These are phyloP conservation scores for Hippocampus abdominalis DNA, from an alignment of 2,113 vertebrate species.

Conservation along the genomic window DNA sequence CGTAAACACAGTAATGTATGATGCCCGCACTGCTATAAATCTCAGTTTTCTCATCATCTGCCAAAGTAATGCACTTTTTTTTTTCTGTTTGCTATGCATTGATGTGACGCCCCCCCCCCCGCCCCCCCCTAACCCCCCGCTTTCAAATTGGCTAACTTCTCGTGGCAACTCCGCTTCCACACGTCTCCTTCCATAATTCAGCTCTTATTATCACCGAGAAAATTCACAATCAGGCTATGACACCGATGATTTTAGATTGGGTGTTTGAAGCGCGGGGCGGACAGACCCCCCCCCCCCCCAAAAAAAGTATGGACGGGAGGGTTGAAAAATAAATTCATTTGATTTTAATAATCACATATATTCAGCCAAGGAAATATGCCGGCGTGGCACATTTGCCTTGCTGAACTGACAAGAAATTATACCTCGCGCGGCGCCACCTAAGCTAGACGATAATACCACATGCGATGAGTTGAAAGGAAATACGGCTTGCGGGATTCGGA, in stretches of 20 bases:
- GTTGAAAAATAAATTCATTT: constrained; percentile 10
- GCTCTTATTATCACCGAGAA: constrained; percentile 42
- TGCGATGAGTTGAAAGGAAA: constrained; percentile 56
- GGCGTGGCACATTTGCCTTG: constrained; percentile 70
- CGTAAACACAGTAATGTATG: constrained; percentile 29
- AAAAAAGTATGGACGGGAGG: constrained; percentile 16
- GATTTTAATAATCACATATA: constrained; percentile 70
- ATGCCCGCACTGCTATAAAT: not conserved
- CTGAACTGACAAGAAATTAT: constrained; percentile 78
- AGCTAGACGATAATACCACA: constrained; percentile 64
- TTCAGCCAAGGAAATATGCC: constrained; percentile 73
- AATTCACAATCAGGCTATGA: constrained; percentile 35
- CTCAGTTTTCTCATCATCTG: constrained; percentile 26
- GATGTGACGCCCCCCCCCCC: constrained; percentile 13
- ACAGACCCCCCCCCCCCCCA: no score
- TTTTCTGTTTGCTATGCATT: constrained; percentile 46
- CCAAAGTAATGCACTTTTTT: constrained; percentile 22
- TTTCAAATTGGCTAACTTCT: constrained; percentile 15
- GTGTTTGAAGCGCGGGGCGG: constrained; percentile 22
- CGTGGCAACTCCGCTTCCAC: constrained; percentile 6
- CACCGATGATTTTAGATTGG: constrained; percentile 40
- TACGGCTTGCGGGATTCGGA: constrained; percentile 46
- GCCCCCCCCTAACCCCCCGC: not conserved
- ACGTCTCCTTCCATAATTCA: constrained; percentile 35
- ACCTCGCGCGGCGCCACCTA: constrained; percentile 48